Base-by-base conservation (phyloP, 2,113 vertebrate genomes). In the Sebastes schlegelii region DNA sequence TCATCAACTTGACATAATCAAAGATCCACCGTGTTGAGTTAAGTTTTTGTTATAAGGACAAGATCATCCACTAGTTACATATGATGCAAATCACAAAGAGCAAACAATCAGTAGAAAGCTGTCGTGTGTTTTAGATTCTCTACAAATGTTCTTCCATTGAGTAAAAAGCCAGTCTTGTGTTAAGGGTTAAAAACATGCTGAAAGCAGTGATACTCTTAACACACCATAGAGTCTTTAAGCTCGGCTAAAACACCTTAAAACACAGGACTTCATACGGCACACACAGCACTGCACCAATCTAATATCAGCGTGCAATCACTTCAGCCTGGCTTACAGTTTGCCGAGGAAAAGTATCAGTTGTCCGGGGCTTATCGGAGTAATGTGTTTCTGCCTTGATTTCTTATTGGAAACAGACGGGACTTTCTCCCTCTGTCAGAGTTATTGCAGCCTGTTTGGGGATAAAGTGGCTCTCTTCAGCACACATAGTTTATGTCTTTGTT, bases 401-500 rank as follows among this genome's bases (percentile, higher is more conserved):
- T 82, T 62, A 74, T 86, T 84, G 48, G 42, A 82, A 89, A 67
- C 82, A 87, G 82, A 81, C 23, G 6, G 34, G 68, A 54, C 55
- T 85, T 71, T 86, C 79, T 79, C 68, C 14, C 55, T 65, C 45
- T 60, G 66, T 74, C 66, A 70, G 7, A 85, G 69, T 84, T 85
- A 74, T 62, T 73, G 74, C 46, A 51, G 70, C 13, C 14, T 83
- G 88, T 83, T 79, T 81, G 16, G 21, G 60, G 48, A 88, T 83
- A 81, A 79, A 84, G 76, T 69, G 58, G 19, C 57, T 80, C 70
- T 88, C 66, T 61, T 78, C 72, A 46, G 34, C 6, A 4, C 74
- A 76, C 78, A 86, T 81, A 83, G 14, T 87, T 90, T 89, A 82
- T 86, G 69, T 88, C 71, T 89, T 89, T 90, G 84, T 87, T 88